phyloP scores from a whole-genome alignment of 1,140 invertebrate species.

The Bombus pascuorum region DNA sequence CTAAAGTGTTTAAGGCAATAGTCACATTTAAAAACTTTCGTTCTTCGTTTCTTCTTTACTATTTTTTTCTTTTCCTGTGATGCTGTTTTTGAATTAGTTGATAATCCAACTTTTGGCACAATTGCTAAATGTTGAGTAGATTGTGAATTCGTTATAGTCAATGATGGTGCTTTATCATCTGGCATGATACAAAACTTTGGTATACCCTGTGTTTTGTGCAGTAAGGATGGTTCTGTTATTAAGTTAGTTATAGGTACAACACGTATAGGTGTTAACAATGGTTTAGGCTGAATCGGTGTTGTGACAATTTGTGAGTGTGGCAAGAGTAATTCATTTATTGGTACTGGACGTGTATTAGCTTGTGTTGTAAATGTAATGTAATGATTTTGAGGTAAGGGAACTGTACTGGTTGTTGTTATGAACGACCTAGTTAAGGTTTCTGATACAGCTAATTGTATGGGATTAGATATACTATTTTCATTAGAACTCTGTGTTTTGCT shows the following conservation, averaged over 20 bases:
- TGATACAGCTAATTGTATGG: conserved; percentile 2
- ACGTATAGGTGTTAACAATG: conserved; percentile 72
- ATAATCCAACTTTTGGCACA: conserved; percentile 26
- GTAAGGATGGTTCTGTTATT: conserved; percentile 75
- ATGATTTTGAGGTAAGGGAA: conserved; percentile 32
- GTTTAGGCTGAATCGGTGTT: conserved; percentile 63
- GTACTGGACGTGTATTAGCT: conserved; percentile 51
- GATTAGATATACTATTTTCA: not conserved
- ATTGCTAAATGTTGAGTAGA: conserved; percentile 4
- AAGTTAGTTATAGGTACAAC: conserved; percentile 78
- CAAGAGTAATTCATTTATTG: conserved; percentile 69
- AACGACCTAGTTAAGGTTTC: not conserved
- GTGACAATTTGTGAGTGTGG: conserved; percentile 58
- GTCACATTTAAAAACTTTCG: conserved; percentile 72
- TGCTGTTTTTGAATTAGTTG: not conserved
- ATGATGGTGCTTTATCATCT: conserved; percentile 54
- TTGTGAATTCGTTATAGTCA: conserved; percentile 16
- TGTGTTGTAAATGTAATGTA: conserved; percentile 55
- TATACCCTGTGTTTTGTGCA: conserved; percentile 76
- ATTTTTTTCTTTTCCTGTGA: conserved; percentile 12
- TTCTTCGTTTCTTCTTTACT: conserved; percentile 35
- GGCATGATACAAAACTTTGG: conserved; percentile 79
- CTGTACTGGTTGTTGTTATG: not conserved
- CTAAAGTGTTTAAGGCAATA: conserved; percentile 76
- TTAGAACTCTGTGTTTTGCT: not conserved